Evolutionary conservation across 64 coral and sea anemone genomes (phyloP), one percentile per base, ranked within the genome.

Genomic region (Pachyseris speciosa): DNA sequence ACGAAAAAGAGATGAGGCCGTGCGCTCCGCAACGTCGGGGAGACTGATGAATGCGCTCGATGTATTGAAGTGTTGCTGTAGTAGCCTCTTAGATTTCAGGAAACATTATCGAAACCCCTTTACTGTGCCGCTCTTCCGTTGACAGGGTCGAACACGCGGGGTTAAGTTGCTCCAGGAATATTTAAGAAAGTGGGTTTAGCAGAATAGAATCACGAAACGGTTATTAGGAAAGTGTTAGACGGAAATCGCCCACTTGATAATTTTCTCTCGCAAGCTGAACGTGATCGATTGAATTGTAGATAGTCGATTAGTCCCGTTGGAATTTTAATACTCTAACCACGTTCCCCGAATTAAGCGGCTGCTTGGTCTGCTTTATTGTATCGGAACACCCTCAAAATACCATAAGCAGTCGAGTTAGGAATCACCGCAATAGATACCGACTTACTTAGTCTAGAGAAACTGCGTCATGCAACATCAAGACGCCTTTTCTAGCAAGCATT

Each of bases 51-150:
- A 7, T 5, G 30, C 36, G 31, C 8, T 68, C 65, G 52, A 57
- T 13, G 13, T 20, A 57, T 4, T n/a, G 47, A 57, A 68, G 29
- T 68, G 65, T 68, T 27, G 19, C 31, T 68, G 9, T 29, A 13
- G 71, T 69, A 20, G 1, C 49, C 77, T 60, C 77, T 80, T 40
- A 40, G 16, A 33, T 79, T 79, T 79, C 51, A 80, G 77, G 52
- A 80, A 80, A 80, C 51, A 60, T 80, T 45, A 30, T 75, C 51
- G 32, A 60, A 80, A 59, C 51, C 24, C 48, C 20, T 61, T 80
- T 38, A 60, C 27, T 25, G 32, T 19, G 50, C 48, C 77, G 77
- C 76, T 80, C 20, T 60, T 40, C 28, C 53, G 53, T 60, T 39
- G 47, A 80, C 76, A 80, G 25, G 76, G 51, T 60, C 53, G n/a